Evolutionary conservation across 2,888 invertebrate genomes (phyloP), one percentile per base, ranked within the genome.

Genomic region (Chrysomela aeneicollis): DNA sequence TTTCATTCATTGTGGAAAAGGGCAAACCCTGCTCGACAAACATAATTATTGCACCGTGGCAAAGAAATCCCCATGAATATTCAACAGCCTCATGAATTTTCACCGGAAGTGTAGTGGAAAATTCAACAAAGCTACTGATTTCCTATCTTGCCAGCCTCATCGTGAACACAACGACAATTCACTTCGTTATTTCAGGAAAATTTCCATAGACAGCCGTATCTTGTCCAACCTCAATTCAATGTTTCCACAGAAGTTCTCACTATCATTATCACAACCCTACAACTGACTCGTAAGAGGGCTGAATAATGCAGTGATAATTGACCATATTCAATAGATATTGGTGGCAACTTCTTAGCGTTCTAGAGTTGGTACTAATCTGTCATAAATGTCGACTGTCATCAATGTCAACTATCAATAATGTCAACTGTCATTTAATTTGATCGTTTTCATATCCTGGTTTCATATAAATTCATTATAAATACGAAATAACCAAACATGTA

Each of bases 151-250:
- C 15, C 42, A 42, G 15, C 42, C n/a, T 42, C 15, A 42, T 15
- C 42, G 42, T 42, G 15, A n/a, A 42, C 42, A 42, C 8, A 42
- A 42, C 15, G 42, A 42, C 42, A 15, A 15, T 42, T 42, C 42
- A 42, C 42, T 42, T 6, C 6, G 12, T 42, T 42, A 3, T 4
- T 42, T 3, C 15, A n/a, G 42, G n/a, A 15, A 21, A 57, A 57
- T 57, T 57, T 57, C 42, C 57, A 57, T 57, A 57, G 17, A 47
- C 46, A 47, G 57, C 26, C 57, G 17, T 46, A 57, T 57, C 57
- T 57, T 10, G 35, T 54, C 42, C 54, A 10, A 37, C 54, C 17
- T 19, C 57, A 22, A 42, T 57, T 57, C 26, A 26, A 42, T 26
- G n/a, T 15, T 12, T 46, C 30, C 46, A 15, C 26, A 46, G 57